Percentiles rank a stretch among this genome's conserved stretches.
phyloP scores from a whole-genome alignment of 2,113 vertebrate species.

The Corythornis madagascariensis region DNA sequence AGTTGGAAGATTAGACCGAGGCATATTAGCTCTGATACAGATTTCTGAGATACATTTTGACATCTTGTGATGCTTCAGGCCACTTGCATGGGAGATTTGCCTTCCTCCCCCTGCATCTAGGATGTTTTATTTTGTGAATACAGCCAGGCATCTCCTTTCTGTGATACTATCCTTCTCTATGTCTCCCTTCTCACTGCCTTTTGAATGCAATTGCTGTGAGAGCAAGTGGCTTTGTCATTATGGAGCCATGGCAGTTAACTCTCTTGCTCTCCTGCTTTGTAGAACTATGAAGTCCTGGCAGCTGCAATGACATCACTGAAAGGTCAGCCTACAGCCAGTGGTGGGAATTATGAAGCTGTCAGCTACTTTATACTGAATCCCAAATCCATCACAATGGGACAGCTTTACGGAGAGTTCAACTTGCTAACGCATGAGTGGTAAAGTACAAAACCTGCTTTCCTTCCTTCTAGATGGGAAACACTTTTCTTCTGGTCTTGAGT shows the following conservation, averaged over 20 bases:
- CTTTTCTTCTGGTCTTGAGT: constrained; percentile 8
- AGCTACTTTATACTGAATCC: constrained; percentile 87
- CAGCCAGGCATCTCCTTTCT: background rate
- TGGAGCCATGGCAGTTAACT: background rate
- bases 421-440: constrained; percentile 93
- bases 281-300: constrained; percentile 90
- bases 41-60: background rate
- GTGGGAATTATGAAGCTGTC: constrained; percentile 86
- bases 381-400: constrained; percentile 95
- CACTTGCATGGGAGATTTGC: background rate
- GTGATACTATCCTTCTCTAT: background rate
- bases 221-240: background rate
- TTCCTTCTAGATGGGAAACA: constrained; percentile 2
- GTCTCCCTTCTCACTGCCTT: background rate
- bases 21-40: background rate
- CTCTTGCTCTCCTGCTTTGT: background rate
- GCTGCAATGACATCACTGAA: constrained; percentile 85
- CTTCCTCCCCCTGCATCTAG: background rate
- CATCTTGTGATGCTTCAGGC: background rate
- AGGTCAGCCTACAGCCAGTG: constrained; percentile 86
- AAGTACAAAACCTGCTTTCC: constrained; percentile 59
- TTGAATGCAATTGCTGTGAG: background rate
- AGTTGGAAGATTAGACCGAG: background rate
- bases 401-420: constrained; percentile 93
- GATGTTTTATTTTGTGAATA: background rate